Percentiles rank a stretch among this genome's conserved stretches.
These are phyloP conservation scores for Sebastes diaconus DNA, from an alignment of 2,797 vertebrate genomes.

Conservation along the genomic window DNA sequence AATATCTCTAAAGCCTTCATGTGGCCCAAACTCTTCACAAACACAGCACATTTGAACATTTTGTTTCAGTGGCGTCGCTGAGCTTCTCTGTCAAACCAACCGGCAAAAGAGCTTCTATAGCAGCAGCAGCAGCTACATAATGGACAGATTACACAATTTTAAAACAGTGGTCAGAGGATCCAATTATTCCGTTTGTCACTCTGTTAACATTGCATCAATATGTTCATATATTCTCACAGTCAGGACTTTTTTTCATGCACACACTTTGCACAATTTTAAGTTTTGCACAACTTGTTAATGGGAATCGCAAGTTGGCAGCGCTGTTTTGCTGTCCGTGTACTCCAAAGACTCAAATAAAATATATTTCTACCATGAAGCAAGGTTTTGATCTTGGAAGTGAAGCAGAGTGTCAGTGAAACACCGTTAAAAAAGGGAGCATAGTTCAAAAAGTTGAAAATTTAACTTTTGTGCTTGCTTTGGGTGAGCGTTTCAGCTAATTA, in stretches of 20 bases:
- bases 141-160: neutral
- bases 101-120: neutral
- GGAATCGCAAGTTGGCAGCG: constrained; percentile 72
- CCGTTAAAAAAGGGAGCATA: constrained; percentile 60
- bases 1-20: neutral
- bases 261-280: constrained; percentile 63
- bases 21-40: constrained; percentile 1
- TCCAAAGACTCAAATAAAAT: constrained; percentile 77
- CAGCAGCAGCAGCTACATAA: neutral
- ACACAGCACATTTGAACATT: constrained; percentile 10
- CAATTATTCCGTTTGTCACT: constrained; percentile 50
- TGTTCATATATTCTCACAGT: constrained; percentile 35
- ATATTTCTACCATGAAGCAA: constrained; percentile 71
- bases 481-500: constrained; percentile 86
- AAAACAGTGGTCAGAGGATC: constrained; percentile 53
- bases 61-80: neutral
- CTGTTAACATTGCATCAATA: constrained; percentile 37
- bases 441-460: constrained; percentile 82
- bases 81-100: neutral
- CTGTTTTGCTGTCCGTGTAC: constrained; percentile 74
- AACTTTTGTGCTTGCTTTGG: constrained; percentile 76
- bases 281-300: constrained; percentile 77
- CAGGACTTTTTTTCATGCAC: constrained; percentile 36
- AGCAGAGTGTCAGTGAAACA: constrained; percentile 80
- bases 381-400: constrained; percentile 83